Base-by-base conservation (phyloP, 2,888 invertebrate genomes). In the Acanthoscelides obtectus region DNA sequence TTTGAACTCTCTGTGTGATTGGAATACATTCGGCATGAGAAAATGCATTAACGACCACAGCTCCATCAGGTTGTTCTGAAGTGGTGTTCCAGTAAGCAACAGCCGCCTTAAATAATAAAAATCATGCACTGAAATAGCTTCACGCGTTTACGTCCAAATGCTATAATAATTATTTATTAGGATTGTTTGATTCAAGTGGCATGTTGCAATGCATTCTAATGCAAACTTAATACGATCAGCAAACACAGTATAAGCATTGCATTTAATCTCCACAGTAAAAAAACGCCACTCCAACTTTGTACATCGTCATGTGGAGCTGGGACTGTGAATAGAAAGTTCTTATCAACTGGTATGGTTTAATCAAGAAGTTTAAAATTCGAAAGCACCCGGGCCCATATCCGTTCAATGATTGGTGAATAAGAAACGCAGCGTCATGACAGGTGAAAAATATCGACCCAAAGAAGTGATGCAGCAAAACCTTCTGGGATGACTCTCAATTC, bases 1-100 rank as follows among this genome's bases (percentile, higher is more conserved):
- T 85, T 97, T 96, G 85, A 96, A 97, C 86, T 98, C 97, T 70
- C 94, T 90, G 87, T 99, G 97, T 69, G 97, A 97, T 79, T 96
- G 95, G 88, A 98, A 98, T 78, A 98, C 95, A 85, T 94, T 93
- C 66, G 98, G 98, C 98, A 98, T 98, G 70, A 98, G 89, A 87
- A 98, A 98, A 88, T 98, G 98, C 97, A 98, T 96, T 74, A 98
- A 87, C 22, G 98, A 97, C 98, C 98, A 98, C 78, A 98, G 88
- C 87, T 98, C 98, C 94, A 97, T 95, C 79, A 98, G 87, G 84
- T 95, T 96, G 86, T 98, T 98, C 87, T 98, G 98, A 76, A 98
- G 88, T 73, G 98, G 98, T 73, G 98, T 98, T 79, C 97, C 98
- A 72, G 98, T 98, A 79, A 98, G 87, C 74, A 98, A 87, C 75